Percentiles rank a stretch among this genome's conserved stretches.
Evolutionary conservation across 92 coral and sea anemone species (phyloP).

Genomic region (Scolanthus callimorphus): DNA sequence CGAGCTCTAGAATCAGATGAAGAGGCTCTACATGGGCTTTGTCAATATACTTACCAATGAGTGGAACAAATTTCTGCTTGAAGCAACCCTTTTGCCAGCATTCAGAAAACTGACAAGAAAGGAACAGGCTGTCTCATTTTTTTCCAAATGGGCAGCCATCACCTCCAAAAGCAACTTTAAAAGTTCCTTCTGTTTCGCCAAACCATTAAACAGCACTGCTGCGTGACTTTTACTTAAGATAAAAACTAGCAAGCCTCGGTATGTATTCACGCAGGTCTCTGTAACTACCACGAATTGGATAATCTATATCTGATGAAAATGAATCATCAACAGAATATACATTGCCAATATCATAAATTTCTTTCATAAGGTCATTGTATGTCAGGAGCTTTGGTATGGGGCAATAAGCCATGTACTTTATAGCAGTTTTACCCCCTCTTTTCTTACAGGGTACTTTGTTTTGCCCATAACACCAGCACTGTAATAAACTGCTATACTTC

Average conservation of each 20-base stretch:
- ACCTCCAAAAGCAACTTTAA: conserved; percentile 60
- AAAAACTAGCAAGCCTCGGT: conserved; percentile 55
- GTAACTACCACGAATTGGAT: conserved; percentile 25
- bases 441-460: conserved; percentile 38
- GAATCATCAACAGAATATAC: conserved; percentile 25
- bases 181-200: conserved; percentile 61
- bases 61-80: no score
- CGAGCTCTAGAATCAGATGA: no score
- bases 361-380: conserved; percentile 24
- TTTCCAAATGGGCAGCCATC: conserved; percentile 79
- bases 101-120: conserved; percentile 60
- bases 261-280: conserved; percentile 60
- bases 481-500: conserved; percentile 48
- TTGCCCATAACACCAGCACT: conserved; percentile 57
- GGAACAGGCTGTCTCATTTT: conserved; percentile 60
- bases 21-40: no score
- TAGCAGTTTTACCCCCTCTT: conserved; percentile 38
- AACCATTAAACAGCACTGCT: conserved; percentile 44
- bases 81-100: conserved; percentile 60
- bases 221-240: conserved; percentile 11
- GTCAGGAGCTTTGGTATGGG: conserved; percentile 52
- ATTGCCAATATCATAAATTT: conserved; percentile 34
- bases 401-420: conserved; percentile 27
- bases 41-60: no score
- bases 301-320: conserved; percentile 3